Evolutionary conservation across 2,113 vertebrate species (phyloP), one percentile per base, ranked within the genome.

Genomic region (Chunga burmeisteri): DNA sequence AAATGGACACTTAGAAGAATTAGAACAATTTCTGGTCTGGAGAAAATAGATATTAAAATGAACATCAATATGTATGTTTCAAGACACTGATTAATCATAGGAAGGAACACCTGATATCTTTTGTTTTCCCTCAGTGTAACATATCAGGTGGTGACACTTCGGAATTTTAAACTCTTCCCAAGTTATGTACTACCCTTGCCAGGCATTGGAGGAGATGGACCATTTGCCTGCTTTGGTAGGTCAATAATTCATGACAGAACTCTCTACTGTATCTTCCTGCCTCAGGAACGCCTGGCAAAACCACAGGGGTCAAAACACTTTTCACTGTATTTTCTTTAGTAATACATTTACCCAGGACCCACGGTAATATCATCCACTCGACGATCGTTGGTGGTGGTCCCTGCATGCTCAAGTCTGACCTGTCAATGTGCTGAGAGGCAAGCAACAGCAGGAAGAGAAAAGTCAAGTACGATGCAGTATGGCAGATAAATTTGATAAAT

Each of bases 401-500:
- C 96, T 99, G 99, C 94, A 97, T 96, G 95, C 98, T 93, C 38
- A 97, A 87, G 58, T 99, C 94, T 63, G 97, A 98, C 88, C 98
- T 98, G 91, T 98, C 98, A 92, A 99, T 99, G 81, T 99, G 99
- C 96, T 99, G 99, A 53, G 99, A 99, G 80, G 99, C 99, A 92
- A 99, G 97, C 90, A 99, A 95, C 95, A 99, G 98, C 94, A 99
- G 98, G 97, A 99, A 99, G 95, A 99, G 98, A 97, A 99, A 99
- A 96, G 99, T 99, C 98, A 99, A 98, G 97, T 99, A 99, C 63
- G 99, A 99, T n/a, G 99, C 98, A 6, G 99, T 99, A 96, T 99
- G 99, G 98, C 99, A 99, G 98, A 99, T 99, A 98, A 99, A 99
- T 98, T 99, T 99, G 98, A 99, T 99, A 98, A 99, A 99, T 91